Evolutionary conservation across 2,888 invertebrate species (phyloP), one percentile per base, ranked within the genome.

Genomic region (Malachius bipustulatus): DNA sequence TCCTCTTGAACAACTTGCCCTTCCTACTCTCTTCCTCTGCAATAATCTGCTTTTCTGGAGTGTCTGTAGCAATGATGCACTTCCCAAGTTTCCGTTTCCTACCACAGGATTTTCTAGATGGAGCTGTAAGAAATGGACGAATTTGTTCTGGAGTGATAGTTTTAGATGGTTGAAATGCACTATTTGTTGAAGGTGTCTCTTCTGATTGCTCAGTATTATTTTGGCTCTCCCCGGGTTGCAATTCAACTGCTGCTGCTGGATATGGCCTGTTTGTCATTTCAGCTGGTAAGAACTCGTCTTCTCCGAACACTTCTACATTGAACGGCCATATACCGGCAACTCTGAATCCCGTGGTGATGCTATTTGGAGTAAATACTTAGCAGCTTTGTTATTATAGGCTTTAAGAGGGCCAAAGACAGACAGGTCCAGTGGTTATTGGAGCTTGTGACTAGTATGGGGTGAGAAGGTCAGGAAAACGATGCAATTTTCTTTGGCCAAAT

Each of bases 181-280:
- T n/a, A n/a, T n/a, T n/a, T n/a, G n/a, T n/a, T n/a, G n/a, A n/a
- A n/a, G n/a, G n/a, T n/a, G n/a, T n/a, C n/a, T n/a, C n/a, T n/a
- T n/a, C n/a, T n/a, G n/a, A n/a, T n/a, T n/a, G n/a, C n/a, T n/a
- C n/a, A n/a, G n/a, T n/a, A n/a, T n/a, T n/a, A n/a, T n/a, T n/a
- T n/a, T n/a, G n/a, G n/a, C n/a, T n/a, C n/a, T n/a, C n/a, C n/a
- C n/a, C n/a, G n/a, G n/a, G n/a, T n/a, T n/a, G n/a, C n/a, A n/a
- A n/a, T n/a, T n/a, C n/a, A n/a, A n/a, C n/a, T n/a, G n/a, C 24
- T 19, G 24, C 6, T 19, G n/a, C 24, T 8, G 24, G 24, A n/a
- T 19, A 19, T 19, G 24, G 24, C 24, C 24, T 19, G 24, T 19
- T 19, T n/a, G 24, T 19, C 24, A 19, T 19, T n/a, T 19, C 24